Base-by-base conservation (phyloP, 2,797 vertebrate genomes). In the Peromyscus attwateri region DNA sequence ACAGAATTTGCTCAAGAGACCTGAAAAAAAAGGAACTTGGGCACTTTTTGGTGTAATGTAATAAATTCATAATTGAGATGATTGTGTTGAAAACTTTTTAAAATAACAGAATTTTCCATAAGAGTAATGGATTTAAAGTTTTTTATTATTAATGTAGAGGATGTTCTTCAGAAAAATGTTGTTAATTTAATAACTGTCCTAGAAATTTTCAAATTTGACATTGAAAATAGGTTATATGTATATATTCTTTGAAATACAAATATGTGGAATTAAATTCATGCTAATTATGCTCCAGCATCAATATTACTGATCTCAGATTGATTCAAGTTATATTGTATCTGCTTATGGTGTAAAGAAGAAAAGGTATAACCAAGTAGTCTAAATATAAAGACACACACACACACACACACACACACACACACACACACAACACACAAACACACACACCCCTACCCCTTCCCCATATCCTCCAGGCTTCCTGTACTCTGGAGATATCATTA, bases 131-230 rank as follows among this genome's bases (percentile, higher is more conserved):
- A 90, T 92, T 90, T 97, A 62, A 31, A 3, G 23, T 55, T 79
- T 87, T 95, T 91, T 12, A 68, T 76, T 89, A 1, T 93, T 52
- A 87, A 40, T 55, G 46, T 81, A 17, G 12, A 80, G 34, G 7
- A 27, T 31, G 21, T 66, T 68, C 23, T 83, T 95, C 91, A 73
- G 60, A 60, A 95, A 49, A 96, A 93, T n/a, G n/a, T 8, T 43
- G 0, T 68, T 73, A 6, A 40, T 92, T 79, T 95, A 92, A 66
- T 62, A 90, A 91, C 88, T 76, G 7, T 83, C 29, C 87, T 52
- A 5, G 23, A n/a, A n/a, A 93, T 34, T 43, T 88, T 93, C 19
- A 62, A 14, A 91, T 70, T 85, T 85, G 14, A 43, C 27, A 52
- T 16, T 80, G 27, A 7, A 89, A 80, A 77, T 68, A 90, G 23